phyloP scores from a whole-genome alignment of 2,113 vertebrate species.

The Gavia stellata region DNA sequence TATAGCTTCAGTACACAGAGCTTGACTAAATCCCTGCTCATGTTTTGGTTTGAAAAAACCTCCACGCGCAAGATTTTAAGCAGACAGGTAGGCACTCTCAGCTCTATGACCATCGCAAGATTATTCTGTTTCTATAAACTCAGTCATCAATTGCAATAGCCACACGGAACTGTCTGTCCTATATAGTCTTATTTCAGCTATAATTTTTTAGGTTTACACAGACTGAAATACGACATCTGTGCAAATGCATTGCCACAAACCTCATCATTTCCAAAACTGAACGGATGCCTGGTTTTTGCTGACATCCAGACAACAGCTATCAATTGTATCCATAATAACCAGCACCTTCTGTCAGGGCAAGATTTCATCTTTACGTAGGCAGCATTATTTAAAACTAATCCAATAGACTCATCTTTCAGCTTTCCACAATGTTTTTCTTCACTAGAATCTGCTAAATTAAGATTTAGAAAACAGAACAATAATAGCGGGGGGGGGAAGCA shows the following conservation, averaged over 20 bases:
- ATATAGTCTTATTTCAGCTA: background rate
- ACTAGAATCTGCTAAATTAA: background rate
- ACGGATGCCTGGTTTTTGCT: background rate
- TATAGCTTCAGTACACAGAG: rapidly evolving
- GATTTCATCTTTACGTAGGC: background rate
- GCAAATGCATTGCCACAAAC: background rate
- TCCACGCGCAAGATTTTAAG: background rate
- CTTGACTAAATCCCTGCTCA: background rate
- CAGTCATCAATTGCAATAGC: background rate
- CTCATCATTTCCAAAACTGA: background rate
- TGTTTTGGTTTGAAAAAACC: background rate
- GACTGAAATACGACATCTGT: background rate
- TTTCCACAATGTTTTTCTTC: background rate
- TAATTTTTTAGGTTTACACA: background rate
- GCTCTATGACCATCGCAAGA: background rate
- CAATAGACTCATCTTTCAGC: background rate
- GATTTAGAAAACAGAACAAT: background rate
- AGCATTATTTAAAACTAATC: background rate
- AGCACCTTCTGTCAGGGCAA: background rate
- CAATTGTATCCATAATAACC: background rate
- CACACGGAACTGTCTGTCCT: background rate
- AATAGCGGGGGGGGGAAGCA: background rate
- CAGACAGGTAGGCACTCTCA: background rate
- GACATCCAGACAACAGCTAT: background rate
- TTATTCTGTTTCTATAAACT: background rate